phyloP scores from a whole-genome alignment of 2,113 vertebrate genomes.

The Euleptes europaea region DNA sequence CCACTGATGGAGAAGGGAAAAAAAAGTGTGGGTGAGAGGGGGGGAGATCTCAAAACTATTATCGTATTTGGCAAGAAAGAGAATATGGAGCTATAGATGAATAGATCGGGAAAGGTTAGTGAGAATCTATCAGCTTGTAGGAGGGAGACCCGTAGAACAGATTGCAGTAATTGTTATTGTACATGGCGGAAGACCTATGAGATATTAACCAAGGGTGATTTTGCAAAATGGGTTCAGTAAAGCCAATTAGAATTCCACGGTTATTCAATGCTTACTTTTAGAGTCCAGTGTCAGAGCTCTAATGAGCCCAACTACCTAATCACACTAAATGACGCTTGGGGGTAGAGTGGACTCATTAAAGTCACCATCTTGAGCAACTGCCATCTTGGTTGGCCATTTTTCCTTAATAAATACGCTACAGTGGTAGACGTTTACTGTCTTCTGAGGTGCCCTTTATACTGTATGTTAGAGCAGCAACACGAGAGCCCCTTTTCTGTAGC shows the following conservation, averaged over 20 bases:
- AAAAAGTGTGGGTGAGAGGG: not conserved
- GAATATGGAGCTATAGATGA: not conserved
- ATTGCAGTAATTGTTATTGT: not conserved
- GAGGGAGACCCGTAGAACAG: not conserved
- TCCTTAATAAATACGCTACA: not conserved
- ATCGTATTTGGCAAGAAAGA: not conserved
- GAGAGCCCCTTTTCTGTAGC: not conserved
- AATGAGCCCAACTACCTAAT: not conserved
- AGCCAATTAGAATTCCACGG: not conserved
- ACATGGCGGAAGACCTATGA: not conserved
- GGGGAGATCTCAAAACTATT: not conserved
- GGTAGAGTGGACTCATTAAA: not conserved
- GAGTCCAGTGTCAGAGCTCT: not conserved
- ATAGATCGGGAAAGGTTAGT: not conserved
- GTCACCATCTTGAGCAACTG: not conserved
- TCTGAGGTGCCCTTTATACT: not conserved
- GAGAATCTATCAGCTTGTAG: not conserved
- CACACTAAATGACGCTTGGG: not conserved
- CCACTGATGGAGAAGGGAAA: not conserved
- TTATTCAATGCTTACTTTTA: not conserved
- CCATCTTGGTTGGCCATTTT: not conserved
- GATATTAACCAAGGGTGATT: not conserved
- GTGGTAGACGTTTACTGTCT: not conserved
- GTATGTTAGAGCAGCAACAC: not conserved
- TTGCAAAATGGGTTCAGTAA: not conserved